Evolutionary conservation across 2,888 invertebrate genomes (phyloP), one percentile per base, ranked within the genome.

Genomic region (Linyphia triangularis): DNA sequence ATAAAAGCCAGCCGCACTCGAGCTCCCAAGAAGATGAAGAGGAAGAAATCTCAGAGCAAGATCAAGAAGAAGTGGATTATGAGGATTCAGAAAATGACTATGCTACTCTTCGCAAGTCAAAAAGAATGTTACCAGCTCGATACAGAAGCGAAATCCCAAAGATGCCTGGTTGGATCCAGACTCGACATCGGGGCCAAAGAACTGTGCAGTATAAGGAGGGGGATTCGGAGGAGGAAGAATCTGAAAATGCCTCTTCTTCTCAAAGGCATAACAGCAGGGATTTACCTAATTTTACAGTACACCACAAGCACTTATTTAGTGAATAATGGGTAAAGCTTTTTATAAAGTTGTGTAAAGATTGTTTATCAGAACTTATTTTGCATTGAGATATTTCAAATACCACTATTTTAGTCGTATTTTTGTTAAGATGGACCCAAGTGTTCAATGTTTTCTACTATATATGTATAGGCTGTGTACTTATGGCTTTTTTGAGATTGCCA

Each of bases 231-330:
- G 86, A 91, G 19, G 91, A 91, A 59, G 91, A 91, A 78, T 91
- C 91, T 59, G 91, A 91, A 79, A 90, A 90, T 16, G 90, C 82
- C 61, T 88, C 90, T 19, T 91, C 91, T 9, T 43, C 77, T 63
- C 70, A 88, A 10, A 88, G 89, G 26, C 95, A 96, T 40, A 96
- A 96, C 92, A 97, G 97, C 91, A 94, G 97, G 77, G 97, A 97
- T 1, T 95, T 97, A 83, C 94, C 97, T 78, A 96, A 96, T 93
- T 95, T 97, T 91, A 97, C 97, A 30, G 91, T 92, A 22, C 90
- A 92, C 79, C 92, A n/a, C n/a, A n/a, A n/a, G n/a, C n/a, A n/a
- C n/a, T n/a, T n/a, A n/a, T 69, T 88, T 89, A 78, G 43, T 57
- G 79, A 89, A 24, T 89, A 81, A 59, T 19, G 28, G 24, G 65